Evolutionary conservation across 64 coral and sea anemone genomes (phyloP), one percentile per base, ranked within the genome.

Genomic region (Montipora sp.): DNA sequence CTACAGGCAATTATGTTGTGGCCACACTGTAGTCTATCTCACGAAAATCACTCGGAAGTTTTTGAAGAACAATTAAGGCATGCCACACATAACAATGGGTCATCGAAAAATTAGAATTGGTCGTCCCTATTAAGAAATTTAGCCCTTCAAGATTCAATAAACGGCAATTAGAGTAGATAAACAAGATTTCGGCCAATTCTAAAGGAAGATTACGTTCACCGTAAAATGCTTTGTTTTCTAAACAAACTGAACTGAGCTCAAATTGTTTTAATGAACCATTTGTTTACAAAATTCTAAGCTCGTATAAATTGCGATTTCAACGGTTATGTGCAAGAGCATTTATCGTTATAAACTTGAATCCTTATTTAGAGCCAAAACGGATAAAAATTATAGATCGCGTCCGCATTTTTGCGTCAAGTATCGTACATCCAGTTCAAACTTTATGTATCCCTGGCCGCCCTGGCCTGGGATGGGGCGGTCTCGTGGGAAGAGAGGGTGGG

Each of bases 211-310:
- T 50, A 71, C 59, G 19, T 72, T 21, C 14, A 71, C 47, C 3
- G 18, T 68, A 45, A 61, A 50, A 43, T 16, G 82, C 65, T 13
- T 85, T 85, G 82, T 85, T 45, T 50, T 70, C 47, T 85, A 72
- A 85, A 72, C 63, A 85, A 85, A 70, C 82, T 49, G 8, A 22
- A 7, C 5, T 51, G 47, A 71, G 48, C 50, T 85, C 71, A 45
- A 85, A 85, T 71, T 61, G 46, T 12, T 20, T 51, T 85, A n/a
- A 72, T 85, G 46, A 85, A 7, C 9, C 10, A 48, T 23, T 71
- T 49, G 82, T 85, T 85, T 61, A 72, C 45, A 49, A 49, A 22
- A 9, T 70, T 75, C n/a, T 24, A 83, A 61, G 13, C 13, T 15
- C 23, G 22, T 43, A 20, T 65, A 81, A 43, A 81, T 55, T 7